Percentiles rank a stretch among this genome's conserved stretches.
These are phyloP conservation scores for Hyperoplus immaculatus DNA, from an alignment of 2,797 vertebrate genomes.

Conservation along the genomic window DNA sequence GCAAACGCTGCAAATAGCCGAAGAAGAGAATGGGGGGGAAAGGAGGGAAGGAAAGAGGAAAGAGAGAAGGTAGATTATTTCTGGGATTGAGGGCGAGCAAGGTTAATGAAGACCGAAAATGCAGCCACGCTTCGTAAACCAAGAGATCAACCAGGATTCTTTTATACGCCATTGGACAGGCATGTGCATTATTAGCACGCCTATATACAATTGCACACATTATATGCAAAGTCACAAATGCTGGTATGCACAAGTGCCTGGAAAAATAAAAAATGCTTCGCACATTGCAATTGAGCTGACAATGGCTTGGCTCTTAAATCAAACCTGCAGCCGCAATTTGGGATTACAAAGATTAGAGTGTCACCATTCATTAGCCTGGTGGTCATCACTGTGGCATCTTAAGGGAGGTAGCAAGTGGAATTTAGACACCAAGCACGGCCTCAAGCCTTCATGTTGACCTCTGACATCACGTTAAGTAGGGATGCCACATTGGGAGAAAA, in stretches of 20 bases:
- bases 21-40: neutral
- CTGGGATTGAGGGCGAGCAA: conserved; percentile 55
- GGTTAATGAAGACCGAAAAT: conserved; percentile 80
- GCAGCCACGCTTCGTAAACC: conserved; percentile 66
- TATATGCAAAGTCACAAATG: conserved; percentile 42
- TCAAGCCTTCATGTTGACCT: conserved; percentile 45
- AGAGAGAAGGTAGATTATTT: conserved; percentile 49
- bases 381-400: conserved; percentile 64
- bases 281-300: conserved; percentile 61
- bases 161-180: conserved; percentile 15
- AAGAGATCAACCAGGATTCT: conserved; percentile 37
- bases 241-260: conserved; percentile 6
- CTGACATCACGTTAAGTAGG: conserved; percentile 14
- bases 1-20: conserved; percentile 37
- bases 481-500: conserved; percentile 18
- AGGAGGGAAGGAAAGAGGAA: neutral
- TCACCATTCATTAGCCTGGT: conserved; percentile 78
- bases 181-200: conserved; percentile 31
- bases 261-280: conserved; percentile 58
- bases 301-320: conserved; percentile 73
- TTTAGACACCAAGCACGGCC: conserved; percentile 17
- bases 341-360: conserved; percentile 79
- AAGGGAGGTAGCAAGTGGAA: conserved; percentile 31
- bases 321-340: conserved; percentile 80
- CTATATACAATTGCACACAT: conserved; percentile 38